phyloP scores from a whole-genome alignment of 2,888 invertebrate species.

The Phyto melanocephala region DNA sequence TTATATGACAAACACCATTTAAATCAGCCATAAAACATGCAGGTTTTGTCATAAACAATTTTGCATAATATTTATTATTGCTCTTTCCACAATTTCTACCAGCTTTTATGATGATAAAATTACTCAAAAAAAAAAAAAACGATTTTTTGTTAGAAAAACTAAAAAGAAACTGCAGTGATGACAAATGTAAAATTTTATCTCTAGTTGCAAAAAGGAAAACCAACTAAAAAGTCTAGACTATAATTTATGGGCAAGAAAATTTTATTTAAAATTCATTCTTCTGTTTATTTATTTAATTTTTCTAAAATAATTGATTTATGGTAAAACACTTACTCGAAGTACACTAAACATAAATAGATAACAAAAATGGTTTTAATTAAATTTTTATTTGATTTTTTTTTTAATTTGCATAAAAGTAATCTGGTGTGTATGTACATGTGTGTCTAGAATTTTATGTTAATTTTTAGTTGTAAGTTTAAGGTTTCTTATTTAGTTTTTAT shows the following conservation, averaged over 20 bases:
- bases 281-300: neutral
- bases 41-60: constrained; percentile 62
- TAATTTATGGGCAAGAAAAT: constrained; percentile 11
- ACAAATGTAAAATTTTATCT: constrained; percentile 40
- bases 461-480: constrained; percentile 7
- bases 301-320: constrained; percentile 3
- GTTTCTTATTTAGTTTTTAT: neutral
- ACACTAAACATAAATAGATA: constrained; percentile 15
- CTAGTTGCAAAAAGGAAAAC: neutral
- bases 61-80: constrained; percentile 61
- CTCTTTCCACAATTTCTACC: constrained; percentile 9
- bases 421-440: neutral
- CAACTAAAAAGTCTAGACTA: constrained; percentile 7
- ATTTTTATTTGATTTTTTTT: constrained; percentile 1
- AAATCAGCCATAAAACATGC: constrained; percentile 60
- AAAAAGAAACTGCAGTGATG: constrained; percentile 9
- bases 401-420: constrained; percentile 30
- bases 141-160: constrained; percentile 8
- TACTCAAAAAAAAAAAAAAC: neutral
- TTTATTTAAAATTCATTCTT: neutral
- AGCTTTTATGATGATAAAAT: constrained; percentile 41
- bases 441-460: constrained; percentile 48
- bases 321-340: neutral
- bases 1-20: constrained; percentile 56
- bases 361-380: neutral